Conservation (phyloP, 2,888 invertebrate species). For the Calliopum simillimum region DNA sequence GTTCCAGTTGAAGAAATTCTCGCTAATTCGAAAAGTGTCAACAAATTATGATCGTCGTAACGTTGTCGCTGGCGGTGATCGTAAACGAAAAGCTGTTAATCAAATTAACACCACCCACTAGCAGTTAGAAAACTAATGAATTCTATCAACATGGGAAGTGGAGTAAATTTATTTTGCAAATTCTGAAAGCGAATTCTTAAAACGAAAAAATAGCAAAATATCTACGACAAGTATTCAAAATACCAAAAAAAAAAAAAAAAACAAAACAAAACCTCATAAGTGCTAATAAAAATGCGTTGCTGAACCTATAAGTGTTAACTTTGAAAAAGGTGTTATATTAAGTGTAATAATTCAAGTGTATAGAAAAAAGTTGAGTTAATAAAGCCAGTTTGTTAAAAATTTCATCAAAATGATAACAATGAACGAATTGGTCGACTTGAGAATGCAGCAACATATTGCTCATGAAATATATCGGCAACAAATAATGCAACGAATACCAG, state of each 20-base stretch:
- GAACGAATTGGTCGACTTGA: conserved; percentile 67
- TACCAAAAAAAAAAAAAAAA: not conserved
- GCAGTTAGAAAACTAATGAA: not conserved
- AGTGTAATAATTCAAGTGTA: too few species aligned
- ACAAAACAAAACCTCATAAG: too few species aligned
- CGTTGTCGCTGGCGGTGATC: not conserved
- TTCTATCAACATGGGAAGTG: not conserved
- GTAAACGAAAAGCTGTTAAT: conserved; percentile 45
- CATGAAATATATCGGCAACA: conserved; percentile 68
- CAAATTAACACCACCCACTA: conserved; percentile 60
- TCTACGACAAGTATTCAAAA: not conserved
- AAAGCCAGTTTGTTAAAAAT: not conserved
- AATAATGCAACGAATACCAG: conserved; percentile 68
- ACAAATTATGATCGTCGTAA: not conserved
- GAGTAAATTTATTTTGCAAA: too few species aligned
- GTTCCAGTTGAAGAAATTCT: too few species aligned
- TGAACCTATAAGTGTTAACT: too few species aligned
- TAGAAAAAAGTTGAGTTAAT: too few species aligned
- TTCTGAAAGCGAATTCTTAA: too few species aligned
- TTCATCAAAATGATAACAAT: conserved; percentile 62
- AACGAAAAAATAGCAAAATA: not conserved
- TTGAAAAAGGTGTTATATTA: too few species aligned
- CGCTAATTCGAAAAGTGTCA: not conserved
- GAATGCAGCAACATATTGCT: conserved; percentile 67
- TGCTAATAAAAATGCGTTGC: too few species aligned